These are phyloP conservation scores for Hedya salicella DNA, from an alignment of 2,888 invertebrate species.

Conservation along the genomic window DNA sequence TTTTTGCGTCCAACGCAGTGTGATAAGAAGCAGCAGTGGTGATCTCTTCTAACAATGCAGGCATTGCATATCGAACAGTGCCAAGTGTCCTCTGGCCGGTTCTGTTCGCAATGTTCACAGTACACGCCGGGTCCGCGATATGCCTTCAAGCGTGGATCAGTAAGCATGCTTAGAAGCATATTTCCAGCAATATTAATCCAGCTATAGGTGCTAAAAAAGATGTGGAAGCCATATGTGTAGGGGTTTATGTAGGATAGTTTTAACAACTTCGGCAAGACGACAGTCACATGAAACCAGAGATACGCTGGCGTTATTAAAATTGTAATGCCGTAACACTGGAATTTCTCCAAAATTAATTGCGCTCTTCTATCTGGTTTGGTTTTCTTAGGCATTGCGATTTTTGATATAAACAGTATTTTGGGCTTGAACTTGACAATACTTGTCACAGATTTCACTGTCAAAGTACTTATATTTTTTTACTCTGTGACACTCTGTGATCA, in stretches of 20 bases:
- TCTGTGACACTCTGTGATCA: no score
- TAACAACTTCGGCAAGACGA: neutral
- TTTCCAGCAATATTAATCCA: conserved; percentile 11
- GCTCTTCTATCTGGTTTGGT: neutral
- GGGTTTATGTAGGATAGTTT: neutral
- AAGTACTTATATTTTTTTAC: no score
- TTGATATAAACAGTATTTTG: neutral
- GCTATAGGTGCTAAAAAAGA: neutral
- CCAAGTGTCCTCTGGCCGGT: conserved; percentile 91
- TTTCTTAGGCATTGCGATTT: neutral
- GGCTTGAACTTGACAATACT: no score
- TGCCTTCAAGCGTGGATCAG: neutral
- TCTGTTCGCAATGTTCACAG: conserved; percentile 90
- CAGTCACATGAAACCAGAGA: neutral
- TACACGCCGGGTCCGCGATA: conserved; percentile 66
- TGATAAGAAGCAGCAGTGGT: conserved; percentile 93
- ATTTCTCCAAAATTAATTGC: neutral
- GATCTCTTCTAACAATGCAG: conserved; percentile 93
- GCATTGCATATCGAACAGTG: conserved; percentile 92
- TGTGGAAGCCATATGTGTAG: neutral
- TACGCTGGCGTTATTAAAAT: neutral
- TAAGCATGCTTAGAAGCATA: conserved; percentile 10
- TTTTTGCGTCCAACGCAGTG: conserved; percentile 93
- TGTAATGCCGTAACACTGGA: neutral
- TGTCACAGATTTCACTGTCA: no score